A percentile compares a stretch with the other conserved stretches of the same genome.
Conservation (phyloP, 2,113 vertebrate species). For the Nothoprocta pentlandii region DNA sequence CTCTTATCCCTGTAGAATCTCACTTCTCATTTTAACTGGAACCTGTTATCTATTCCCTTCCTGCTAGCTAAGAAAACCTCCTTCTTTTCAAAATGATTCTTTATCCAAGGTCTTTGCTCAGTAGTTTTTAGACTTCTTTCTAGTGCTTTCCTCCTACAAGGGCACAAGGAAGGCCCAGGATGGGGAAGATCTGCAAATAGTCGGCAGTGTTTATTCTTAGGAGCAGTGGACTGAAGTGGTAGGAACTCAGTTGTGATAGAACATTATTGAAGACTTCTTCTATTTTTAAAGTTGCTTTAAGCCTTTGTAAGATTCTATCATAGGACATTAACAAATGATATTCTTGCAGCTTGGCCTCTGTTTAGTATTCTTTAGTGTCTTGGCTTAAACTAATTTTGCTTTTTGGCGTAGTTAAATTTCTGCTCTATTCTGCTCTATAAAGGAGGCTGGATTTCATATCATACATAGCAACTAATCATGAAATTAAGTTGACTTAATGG, state of each 20-base stretch:
- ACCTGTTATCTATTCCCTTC: not conserved
- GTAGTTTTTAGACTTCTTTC: not conserved
- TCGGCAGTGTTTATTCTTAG: not conserved
- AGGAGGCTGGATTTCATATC: not conserved
- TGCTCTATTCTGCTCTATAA: not conserved
- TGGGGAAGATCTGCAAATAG: not conserved
- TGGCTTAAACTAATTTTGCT: not conserved
- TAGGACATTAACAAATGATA: not conserved
- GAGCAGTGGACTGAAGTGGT: not conserved
- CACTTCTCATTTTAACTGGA: not conserved
- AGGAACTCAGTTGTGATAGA: not conserved
- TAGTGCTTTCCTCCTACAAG: not conserved
- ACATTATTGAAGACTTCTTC: not conserved
- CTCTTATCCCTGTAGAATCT: not conserved
- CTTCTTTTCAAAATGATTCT: not conserved
- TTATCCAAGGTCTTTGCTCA: not conserved
- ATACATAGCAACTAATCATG: not conserved
- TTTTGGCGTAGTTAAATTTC: not conserved
- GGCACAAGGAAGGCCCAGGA: not conserved
- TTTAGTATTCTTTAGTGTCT: not conserved
- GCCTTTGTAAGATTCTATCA: not conserved
- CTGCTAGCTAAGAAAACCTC: not conserved
- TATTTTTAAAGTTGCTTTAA: not conserved
- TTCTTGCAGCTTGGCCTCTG: not conserved
- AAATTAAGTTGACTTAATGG: not conserved